phyloP scores from a whole-genome alignment of 2,113 vertebrate species.

The Daboia siamensis region DNA sequence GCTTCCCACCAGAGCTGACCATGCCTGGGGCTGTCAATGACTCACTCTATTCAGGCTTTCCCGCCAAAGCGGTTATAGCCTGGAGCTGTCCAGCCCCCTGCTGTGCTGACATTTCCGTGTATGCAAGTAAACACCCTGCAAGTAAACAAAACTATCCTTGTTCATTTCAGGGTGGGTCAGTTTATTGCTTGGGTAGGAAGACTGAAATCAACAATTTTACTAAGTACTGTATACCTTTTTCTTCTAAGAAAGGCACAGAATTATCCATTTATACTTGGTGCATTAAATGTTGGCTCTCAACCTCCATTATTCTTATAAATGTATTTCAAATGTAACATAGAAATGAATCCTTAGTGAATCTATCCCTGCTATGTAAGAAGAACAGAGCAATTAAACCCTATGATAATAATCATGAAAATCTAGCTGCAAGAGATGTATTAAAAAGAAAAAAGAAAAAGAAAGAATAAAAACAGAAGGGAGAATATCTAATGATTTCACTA shows the following conservation, averaged over 20 bases:
- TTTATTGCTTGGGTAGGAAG: too few relatives aligned
- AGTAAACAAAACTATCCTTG: neutral
- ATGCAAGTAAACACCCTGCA: too few relatives aligned
- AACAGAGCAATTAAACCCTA: neutral
- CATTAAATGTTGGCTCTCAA: neutral
- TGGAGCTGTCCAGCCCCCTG: too few relatives aligned
- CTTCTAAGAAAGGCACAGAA: neutral
- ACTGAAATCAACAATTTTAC: neutral
- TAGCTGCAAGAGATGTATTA: neutral
- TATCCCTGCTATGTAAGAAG: neutral
- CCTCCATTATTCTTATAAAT: neutral
- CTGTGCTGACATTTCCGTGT: too few relatives aligned
- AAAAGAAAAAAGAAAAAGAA: neutral
- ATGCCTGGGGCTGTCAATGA: too few relatives aligned
- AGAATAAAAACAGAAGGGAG: neutral
- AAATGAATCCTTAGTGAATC: neutral
- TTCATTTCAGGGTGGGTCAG: neutral
- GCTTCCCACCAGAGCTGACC: too few relatives aligned
- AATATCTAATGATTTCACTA: neutral
- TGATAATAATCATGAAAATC: neutral
- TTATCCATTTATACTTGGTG: neutral
- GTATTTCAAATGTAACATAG: neutral
- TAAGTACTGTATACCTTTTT: neutral
- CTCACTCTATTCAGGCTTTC: too few relatives aligned
- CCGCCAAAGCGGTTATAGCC: too few relatives aligned